These are phyloP conservation scores for Calidris pygmaea DNA, from an alignment of 2,113 vertebrate genomes.

Conservation along the genomic window DNA sequence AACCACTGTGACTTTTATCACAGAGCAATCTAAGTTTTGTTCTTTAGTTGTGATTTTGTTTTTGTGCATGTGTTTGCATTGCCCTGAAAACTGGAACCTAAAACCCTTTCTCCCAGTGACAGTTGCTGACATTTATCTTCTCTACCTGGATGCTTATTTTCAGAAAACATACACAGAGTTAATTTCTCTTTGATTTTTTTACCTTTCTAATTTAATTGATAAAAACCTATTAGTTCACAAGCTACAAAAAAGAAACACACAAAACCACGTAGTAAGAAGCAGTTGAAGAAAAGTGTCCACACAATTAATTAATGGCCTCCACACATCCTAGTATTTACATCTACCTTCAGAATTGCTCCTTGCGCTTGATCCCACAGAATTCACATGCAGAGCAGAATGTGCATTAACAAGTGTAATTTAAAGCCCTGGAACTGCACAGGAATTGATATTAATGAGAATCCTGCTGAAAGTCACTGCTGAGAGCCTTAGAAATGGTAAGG, in stretches of 20 bases:
- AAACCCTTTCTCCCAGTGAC: neutral
- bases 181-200: neutral
- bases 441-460: conserved; percentile 1
- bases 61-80: neutral
- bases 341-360: neutral
- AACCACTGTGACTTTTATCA: neutral
- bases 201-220: neutral
- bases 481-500: neutral
- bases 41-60: neutral
- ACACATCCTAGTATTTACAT: neutral
- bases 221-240: neutral
- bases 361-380: neutral
- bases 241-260: neutral
- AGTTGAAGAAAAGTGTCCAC: neutral
- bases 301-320: neutral
- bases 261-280: neutral
- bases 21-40: neutral
- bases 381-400: neutral
- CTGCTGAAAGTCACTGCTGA: neutral
- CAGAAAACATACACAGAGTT: neutral
- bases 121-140: neutral
- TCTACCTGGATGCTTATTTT: neutral
- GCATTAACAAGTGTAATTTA: neutral
- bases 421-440: neutral
- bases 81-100: neutral